phyloP scores from a whole-genome alignment of 2,113 vertebrate genomes.

The Tricholaema leucomelas region DNA sequence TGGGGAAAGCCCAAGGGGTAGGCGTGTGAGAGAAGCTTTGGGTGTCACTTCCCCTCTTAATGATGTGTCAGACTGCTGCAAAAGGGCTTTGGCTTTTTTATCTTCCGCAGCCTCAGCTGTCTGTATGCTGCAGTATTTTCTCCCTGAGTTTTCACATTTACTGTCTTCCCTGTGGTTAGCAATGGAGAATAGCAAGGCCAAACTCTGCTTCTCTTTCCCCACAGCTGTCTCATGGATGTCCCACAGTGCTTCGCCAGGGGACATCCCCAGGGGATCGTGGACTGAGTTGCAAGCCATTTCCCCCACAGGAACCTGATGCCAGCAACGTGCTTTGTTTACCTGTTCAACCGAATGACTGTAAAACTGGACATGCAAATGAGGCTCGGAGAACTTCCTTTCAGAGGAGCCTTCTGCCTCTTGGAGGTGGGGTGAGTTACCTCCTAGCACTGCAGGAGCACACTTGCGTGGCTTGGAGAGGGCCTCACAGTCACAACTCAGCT shows the following conservation, averaged over 20 bases:
- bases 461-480: accelerated
- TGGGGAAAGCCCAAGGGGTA: background rate
- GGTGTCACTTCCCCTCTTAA: background rate
- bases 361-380: background rate
- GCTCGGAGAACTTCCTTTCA: background rate
- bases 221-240: background rate
- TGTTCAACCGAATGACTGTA: accelerated
- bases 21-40: background rate
- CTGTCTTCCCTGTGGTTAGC: accelerated
- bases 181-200: background rate
- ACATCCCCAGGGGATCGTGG: accelerated
- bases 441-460: background rate
- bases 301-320: background rate
- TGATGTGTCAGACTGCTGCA: background rate
- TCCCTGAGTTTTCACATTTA: accelerated
- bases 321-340: background rate
- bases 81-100: background rate
- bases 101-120: background rate
- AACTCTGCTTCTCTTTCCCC: background rate
- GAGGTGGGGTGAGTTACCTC: background rate
- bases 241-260: accelerated
- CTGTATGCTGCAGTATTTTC: accelerated
- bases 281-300: background rate
- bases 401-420: accelerated
- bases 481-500: background rate